Conservation (phyloP, 2,888 invertebrate genomes). For the Mallateleia sp. region DNA sequence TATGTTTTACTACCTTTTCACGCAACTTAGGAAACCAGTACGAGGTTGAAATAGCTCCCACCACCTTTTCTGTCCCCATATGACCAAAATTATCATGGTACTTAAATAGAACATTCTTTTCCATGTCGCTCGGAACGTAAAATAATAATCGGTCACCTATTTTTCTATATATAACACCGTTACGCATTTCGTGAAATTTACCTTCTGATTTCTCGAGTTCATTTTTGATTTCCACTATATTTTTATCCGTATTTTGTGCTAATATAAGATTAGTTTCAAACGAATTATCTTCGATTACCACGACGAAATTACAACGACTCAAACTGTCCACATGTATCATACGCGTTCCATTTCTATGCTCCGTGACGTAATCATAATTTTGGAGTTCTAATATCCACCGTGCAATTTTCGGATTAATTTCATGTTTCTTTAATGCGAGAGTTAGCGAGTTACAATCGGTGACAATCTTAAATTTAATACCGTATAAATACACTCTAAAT, state of each 20-base stretch:
- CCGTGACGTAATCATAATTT: constrained; percentile 3
- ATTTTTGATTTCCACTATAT: neutral
- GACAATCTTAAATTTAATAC: too few species aligned
- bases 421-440: neutral
- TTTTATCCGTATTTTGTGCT: constrained; percentile 8
- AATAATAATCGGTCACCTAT: constrained; percentile 25
- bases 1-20: neutral
- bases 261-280: constrained; percentile 30
- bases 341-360: constrained; percentile 2
- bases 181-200: constrained; percentile 50
- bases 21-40: constrained; percentile 40
- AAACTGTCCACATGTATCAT: constrained; percentile 34
- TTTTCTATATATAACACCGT: constrained; percentile 38
- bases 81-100: constrained; percentile 35
- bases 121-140: constrained; percentile 33
- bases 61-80: constrained; percentile 22
- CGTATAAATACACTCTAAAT: constrained; percentile 27
- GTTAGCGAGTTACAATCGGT: constrained; percentile 6
- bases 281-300: constrained; percentile 30
- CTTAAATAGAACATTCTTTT: constrained; percentile 20
- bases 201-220: constrained; percentile 27
- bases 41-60: neutral
- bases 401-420: constrained; percentile 3
- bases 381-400: neutral
- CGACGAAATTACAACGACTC: constrained; percentile 17